These are phyloP conservation scores for Malacosoma neustria DNA, from an alignment of 2,888 invertebrate genomes.

Conservation along the genomic window DNA sequence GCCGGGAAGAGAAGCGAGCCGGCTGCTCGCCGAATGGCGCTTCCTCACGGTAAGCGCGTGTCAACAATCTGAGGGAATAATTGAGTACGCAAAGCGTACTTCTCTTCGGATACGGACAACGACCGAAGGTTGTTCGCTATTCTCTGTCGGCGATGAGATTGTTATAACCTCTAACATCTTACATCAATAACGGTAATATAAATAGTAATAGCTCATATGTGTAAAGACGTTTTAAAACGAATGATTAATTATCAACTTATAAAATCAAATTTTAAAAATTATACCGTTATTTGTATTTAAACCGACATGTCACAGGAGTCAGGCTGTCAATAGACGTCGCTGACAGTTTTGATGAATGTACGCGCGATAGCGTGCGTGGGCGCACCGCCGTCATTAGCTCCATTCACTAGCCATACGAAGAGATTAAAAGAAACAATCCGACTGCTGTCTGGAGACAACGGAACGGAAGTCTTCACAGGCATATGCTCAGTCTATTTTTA, in stretches of 20 bases:
- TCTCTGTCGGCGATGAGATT: no score
- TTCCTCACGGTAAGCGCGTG: no score
- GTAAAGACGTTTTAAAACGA: no score
- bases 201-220: no score
- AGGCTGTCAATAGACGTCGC: slow-evolving; percentile 68
- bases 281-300: not conserved
- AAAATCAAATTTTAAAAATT: slow-evolving; percentile 16
- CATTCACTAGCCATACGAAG: slow-evolving; percentile 49
- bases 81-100: no score
- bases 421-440: slow-evolving; percentile 66
- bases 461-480: slow-evolving; percentile 53
- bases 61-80: no score
- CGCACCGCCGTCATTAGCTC: slow-evolving; percentile 42
- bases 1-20: no score
- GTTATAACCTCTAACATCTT: no score
- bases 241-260: slow-evolving; percentile 12
- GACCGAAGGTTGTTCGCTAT: no score
- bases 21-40: no score
- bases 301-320: slow-evolving; percentile 48
- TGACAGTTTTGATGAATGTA: slow-evolving; percentile 68
- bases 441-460: slow-evolving; percentile 36
- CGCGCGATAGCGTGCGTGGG: slow-evolving; percentile 11
- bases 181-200: no score
- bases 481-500: slow-evolving; percentile 29
- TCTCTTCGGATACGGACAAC: no score